phyloP scores from a whole-genome alignment of 2,888 invertebrate genomes.

The Machimus rusticus region DNA sequence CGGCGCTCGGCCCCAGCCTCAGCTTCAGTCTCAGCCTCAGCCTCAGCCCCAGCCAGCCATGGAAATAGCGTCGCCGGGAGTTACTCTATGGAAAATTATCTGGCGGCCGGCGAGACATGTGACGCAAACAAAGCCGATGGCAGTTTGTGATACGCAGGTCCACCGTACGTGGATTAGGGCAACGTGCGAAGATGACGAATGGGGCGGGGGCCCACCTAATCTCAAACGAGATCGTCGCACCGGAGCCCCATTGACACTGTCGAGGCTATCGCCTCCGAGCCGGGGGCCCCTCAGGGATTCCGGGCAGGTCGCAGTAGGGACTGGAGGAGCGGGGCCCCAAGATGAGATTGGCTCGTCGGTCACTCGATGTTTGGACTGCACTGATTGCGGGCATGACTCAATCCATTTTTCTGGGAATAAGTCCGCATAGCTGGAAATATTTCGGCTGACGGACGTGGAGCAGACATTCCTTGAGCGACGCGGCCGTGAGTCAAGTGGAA shows the following conservation, averaged over 20 bases:
- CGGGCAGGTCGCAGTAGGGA: not conserved
- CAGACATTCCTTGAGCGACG: not conserved
- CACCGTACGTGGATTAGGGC: not conserved
- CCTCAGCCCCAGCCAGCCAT: not conserved
- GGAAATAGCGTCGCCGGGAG: not conserved
- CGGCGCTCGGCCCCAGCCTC: not conserved
- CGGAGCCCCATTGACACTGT: not conserved
- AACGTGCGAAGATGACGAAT: not conserved
- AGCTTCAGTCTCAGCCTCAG: not conserved
- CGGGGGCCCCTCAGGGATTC: not conserved
- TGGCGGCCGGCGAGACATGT: not conserved
- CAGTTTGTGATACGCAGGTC: not conserved
- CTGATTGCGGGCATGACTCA: not conserved
- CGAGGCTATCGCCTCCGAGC: not conserved
- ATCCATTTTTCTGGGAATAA: not conserved
- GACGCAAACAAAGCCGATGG: not conserved
- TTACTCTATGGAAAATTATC: conserved; percentile 8
- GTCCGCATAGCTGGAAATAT: not conserved
- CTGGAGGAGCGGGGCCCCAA: not conserved
- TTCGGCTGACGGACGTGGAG: not conserved
- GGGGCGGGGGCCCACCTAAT: not conserved
- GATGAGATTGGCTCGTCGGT: not conserved
- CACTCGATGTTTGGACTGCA: not conserved
- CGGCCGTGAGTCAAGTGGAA: not conserved
- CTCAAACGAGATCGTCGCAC: not conserved